phyloP scores from a whole-genome alignment of 2,888 invertebrate species.

The Ochropleura leucogaster region DNA sequence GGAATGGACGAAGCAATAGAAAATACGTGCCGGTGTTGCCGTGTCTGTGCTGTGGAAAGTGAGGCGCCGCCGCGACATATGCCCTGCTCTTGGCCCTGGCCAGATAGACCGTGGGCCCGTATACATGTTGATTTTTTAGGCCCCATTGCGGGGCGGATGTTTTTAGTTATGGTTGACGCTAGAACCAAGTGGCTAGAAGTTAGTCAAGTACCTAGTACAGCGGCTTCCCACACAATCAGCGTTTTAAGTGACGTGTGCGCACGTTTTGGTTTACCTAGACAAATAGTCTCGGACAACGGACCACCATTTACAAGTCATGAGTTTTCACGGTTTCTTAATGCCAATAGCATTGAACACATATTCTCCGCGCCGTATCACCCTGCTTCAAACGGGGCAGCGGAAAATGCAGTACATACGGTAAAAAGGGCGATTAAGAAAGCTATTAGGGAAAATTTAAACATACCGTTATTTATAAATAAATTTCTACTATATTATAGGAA shows the following conservation, averaged over 20 bases:
- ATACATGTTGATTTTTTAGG: background rate
- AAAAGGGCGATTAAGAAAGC: slow-evolving; percentile 6
- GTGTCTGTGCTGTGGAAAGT: too few species aligned
- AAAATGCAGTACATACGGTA: slow-evolving; percentile 2
- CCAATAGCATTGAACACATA: slow-evolving; percentile 1
- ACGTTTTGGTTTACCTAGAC: background rate
- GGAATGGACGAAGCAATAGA: background rate
- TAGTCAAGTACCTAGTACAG: background rate
- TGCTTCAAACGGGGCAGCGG: background rate
- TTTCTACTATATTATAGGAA: slow-evolving; percentile 4
- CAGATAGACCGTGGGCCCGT: background rate
- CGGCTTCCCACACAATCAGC: background rate
- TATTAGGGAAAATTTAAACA: background rate
- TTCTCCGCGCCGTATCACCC: background rate
- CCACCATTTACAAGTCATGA: background rate
- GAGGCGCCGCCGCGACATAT: background rate
- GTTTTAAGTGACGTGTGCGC: background rate
- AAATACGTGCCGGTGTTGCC: background rate
- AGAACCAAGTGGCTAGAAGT: background rate
- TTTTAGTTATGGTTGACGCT: background rate
- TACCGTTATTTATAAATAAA: background rate
- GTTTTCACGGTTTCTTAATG: background rate
- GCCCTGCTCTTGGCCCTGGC: slow-evolving; percentile 2
- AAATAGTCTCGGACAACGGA: background rate
- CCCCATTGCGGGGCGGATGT: background rate